Conservation (phyloP, 2,113 vertebrate species). For the Clarias gariepinus region DNA sequence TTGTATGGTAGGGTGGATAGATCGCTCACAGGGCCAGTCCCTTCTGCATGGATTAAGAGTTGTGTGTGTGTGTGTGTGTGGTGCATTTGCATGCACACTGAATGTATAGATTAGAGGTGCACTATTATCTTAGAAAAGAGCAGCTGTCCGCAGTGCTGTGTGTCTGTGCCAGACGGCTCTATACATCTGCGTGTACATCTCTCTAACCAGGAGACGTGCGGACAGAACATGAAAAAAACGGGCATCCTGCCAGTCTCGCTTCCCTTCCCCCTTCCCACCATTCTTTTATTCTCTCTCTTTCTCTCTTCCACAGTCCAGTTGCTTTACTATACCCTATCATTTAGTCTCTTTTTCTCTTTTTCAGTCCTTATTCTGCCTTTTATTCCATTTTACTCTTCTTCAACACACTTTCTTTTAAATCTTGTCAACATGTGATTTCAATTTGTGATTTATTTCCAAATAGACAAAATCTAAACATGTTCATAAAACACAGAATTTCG, state of each 20-base stretch:
- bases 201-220: conserved; percentile 51
- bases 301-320: conserved; percentile 52
- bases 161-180: conserved; percentile 49
- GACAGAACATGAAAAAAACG: conserved; percentile 57
- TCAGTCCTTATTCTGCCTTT: not conserved
- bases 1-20: conserved; percentile 29
- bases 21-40: conserved; percentile 19
- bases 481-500: not conserved
- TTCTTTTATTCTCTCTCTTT: not conserved
- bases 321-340: not conserved
- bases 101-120: conserved; percentile 54
- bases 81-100: conserved; percentile 34
- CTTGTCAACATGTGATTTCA: no score
- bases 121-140: conserved; percentile 43
- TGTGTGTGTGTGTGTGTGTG: not conserved
- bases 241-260: conserved; percentile 65
- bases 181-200: conserved; percentile 50
- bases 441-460: not conserved
- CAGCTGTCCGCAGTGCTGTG: conserved; percentile 28
- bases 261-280: conserved; percentile 4
- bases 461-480: not conserved
- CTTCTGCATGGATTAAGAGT: conserved; percentile 42
- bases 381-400: not conserved
- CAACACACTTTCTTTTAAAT: conserved; percentile 64
- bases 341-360: not conserved